Evolutionary conservation across 2,888 invertebrate genomes (phyloP).

Genomic region (Drosophila villosipedis): DNA sequence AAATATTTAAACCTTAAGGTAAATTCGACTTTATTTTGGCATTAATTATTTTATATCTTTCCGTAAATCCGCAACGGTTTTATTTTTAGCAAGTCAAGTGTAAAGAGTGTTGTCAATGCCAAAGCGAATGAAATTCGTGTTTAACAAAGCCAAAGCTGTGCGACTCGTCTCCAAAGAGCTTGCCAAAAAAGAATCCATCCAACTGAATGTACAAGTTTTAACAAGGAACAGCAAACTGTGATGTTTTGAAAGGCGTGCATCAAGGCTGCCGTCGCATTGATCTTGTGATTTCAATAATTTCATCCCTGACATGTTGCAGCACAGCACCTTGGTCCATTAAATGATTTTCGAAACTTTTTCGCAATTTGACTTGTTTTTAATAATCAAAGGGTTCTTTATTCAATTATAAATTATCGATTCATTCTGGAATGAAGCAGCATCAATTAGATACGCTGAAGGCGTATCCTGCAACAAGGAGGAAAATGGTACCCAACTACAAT

Average conservation of each 20-base stretch:
- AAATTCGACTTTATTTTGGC: background rate
- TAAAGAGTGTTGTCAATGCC: constrained; percentile 45
- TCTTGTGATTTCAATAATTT: background rate
- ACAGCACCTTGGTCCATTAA: background rate
- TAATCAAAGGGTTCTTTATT: background rate
- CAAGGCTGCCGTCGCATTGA: background rate
- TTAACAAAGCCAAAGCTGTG: constrained; percentile 61
- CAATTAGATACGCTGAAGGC: background rate
- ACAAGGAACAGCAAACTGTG: background rate
- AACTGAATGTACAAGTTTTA: background rate
- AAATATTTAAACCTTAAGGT: constrained; percentile 10
- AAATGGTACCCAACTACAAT: too few species aligned
- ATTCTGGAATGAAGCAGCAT: background rate
- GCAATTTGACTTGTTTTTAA: background rate
- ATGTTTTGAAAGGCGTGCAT: background rate
- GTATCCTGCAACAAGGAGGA: background rate
- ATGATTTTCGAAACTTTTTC: background rate
- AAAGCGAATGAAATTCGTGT: constrained; percentile 66
- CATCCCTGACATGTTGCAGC: background rate
- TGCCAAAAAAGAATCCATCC: constrained; percentile 45
- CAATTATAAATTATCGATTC: background rate
- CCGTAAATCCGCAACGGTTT: background rate
- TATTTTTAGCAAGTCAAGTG: constrained; percentile 4
- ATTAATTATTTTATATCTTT: background rate
- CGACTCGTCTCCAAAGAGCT: background rate